A percentile compares a stretch with the other conserved stretches of the same genome.
phyloP scores from a whole-genome alignment of 1,140 invertebrate genomes.

The Heliconius himera region DNA sequence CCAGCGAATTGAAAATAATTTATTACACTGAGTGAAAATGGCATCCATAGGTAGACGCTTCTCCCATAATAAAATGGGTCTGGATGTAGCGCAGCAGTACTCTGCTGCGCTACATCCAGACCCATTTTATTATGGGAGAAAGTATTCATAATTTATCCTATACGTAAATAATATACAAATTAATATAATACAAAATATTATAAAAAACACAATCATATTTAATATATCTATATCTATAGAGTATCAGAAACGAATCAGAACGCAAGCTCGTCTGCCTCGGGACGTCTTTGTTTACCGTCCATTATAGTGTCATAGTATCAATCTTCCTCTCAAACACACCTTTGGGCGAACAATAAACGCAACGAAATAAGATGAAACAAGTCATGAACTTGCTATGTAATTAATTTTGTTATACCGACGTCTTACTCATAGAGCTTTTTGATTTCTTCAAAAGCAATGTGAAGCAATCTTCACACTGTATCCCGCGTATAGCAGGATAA shows the following conservation, averaged over 20 bases:
- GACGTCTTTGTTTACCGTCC: background rate
- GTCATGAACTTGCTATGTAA: slow-evolving; percentile 14
- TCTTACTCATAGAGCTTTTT: background rate
- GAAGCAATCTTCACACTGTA: background rate
- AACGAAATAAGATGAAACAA: slow-evolving; percentile 8
- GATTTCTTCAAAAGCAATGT: too few relatives aligned
- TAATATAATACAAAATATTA: background rate
- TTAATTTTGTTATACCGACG: slow-evolving; percentile 23
- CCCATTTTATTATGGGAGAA: too few relatives aligned
- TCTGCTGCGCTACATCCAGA: too few relatives aligned
- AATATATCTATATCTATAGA: background rate
- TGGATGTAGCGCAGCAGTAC: too few relatives aligned
- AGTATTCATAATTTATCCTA: too few relatives aligned
- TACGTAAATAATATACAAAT: too few relatives aligned
- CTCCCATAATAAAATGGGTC: too few relatives aligned
- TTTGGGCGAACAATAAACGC: background rate
- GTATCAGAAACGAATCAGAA: background rate
- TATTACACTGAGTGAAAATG: too few relatives aligned
- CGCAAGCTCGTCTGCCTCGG: background rate
- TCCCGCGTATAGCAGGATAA: background rate
- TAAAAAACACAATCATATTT: background rate
- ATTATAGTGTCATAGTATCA: background rate
- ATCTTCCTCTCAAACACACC: background rate
- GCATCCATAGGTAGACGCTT: too few relatives aligned
- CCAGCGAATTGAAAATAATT: too few relatives aligned